phyloP scores from a whole-genome alignment of 1,140 invertebrate genomes.

The Paraescarpia echinospica region DNA sequence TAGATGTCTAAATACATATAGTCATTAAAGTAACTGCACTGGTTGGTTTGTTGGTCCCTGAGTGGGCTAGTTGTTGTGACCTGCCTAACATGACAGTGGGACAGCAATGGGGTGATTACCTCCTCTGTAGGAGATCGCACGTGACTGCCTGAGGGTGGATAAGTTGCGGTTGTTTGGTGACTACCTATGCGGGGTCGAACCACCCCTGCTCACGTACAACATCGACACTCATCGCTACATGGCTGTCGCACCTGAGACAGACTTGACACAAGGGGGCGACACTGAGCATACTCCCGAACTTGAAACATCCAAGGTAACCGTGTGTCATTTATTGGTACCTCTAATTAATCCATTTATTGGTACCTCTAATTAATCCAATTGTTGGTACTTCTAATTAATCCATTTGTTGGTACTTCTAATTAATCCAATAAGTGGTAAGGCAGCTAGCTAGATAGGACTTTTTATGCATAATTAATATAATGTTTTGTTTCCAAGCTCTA shows the following conservation, averaged over 20 bases:
- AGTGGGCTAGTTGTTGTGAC: too few species aligned
- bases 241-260: conserved; percentile 44
- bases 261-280: not conserved
- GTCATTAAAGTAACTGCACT: too few species aligned
- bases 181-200: conserved; percentile 86
- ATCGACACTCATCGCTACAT: conserved; percentile 53
- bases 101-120: not conserved
- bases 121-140: conserved; percentile 43
- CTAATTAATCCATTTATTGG: too few species aligned
- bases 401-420: too few species aligned
- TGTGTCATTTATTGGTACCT: not conserved
- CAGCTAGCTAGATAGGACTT: too few species aligned
- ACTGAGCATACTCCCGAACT: conserved; percentile 58
- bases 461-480: too few species aligned
- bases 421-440: not conserved
- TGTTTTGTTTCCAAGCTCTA: too few species aligned
- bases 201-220: conserved; percentile 70
- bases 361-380: too few species aligned
- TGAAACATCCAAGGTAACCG: conserved; percentile 42
- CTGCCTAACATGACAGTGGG: too few species aligned
- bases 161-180: conserved; percentile 81
- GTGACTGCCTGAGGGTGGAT: conserved; percentile 71
- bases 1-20: too few species aligned
- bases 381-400: not conserved
- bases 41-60: too few species aligned